Conservation (phyloP, 2,113 vertebrate species). For the Empidonax traillii region DNA sequence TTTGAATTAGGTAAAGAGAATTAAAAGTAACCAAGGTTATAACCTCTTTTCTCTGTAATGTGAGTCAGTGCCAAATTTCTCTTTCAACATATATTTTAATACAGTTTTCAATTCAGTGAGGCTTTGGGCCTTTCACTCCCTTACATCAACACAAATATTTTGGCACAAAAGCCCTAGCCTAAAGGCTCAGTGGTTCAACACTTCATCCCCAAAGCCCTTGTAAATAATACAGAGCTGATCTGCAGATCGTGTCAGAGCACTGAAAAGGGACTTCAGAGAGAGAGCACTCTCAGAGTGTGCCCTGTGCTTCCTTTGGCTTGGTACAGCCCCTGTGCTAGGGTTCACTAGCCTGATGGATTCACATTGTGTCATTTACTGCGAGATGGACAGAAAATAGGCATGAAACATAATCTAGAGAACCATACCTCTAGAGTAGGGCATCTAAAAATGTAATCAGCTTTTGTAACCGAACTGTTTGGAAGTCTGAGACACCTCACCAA, state of each 20-base stretch:
- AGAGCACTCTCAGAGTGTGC: background rate
- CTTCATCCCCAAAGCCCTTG: background rate
- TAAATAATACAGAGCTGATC: background rate
- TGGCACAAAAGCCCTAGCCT: background rate
- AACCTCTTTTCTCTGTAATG: background rate
- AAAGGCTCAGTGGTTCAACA: background rate
- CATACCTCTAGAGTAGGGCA: background rate
- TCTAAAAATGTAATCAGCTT: background rate
- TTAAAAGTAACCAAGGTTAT: background rate
- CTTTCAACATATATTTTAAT: background rate
- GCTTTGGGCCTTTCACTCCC: background rate
- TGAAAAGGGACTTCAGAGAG: background rate
- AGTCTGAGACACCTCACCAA: background rate
- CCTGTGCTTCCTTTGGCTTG: background rate
- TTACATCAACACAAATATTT: background rate
- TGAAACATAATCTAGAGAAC: background rate
- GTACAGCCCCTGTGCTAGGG: background rate
- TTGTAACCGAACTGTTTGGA: background rate
- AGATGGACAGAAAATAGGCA: background rate
- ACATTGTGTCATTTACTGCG: background rate
- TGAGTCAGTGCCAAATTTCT: background rate
- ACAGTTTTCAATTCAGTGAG: background rate
- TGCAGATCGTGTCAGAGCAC: background rate
- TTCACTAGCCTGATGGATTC: background rate
- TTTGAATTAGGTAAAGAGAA: background rate